phyloP scores from a whole-genome alignment of 2,797 vertebrate species.

The Sebastes melanostomus region DNA sequence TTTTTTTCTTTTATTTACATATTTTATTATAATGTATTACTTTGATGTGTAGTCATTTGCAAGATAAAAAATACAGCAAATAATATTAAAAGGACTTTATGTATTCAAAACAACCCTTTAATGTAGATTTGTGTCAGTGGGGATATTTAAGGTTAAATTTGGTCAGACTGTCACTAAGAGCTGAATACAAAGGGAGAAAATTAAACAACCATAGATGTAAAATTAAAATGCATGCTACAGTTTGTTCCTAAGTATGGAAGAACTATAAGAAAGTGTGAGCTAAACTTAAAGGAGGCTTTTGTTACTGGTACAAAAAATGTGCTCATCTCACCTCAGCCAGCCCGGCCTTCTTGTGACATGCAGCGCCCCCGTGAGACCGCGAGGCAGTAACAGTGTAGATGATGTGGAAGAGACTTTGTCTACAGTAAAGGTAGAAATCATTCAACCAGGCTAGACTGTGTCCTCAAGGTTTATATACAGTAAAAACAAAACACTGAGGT shows the following conservation, averaged over 20 bases:
- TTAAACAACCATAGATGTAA: neutral
- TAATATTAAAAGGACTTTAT: neutral
- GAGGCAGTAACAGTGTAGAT: neutral
- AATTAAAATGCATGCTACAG: neutral
- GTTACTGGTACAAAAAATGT: neutral
- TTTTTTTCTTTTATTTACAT: neutral
- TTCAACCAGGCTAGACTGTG: neutral
- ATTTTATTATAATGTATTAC: neutral
- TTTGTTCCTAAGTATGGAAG: neutral
- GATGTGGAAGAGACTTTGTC: neutral
- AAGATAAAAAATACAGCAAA: neutral
- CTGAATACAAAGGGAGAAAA: too few relatives aligned
- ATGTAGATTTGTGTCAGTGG: neutral
- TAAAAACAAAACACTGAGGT: conserved; percentile 2
- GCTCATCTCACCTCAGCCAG: neutral
- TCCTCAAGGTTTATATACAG: conserved; percentile 2
- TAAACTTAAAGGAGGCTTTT: neutral
- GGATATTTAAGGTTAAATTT: neutral
- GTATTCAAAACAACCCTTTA: neutral
- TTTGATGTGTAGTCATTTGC: neutral
- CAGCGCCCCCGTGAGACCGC: conserved; percentile 9
- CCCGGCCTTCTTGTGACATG: neutral
- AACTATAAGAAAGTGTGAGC: neutral
- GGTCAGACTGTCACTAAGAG: neutral
- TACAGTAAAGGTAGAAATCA: conserved; percentile 4